Conservation (phyloP, 2,888 invertebrate genomes). For the Zeuzera pyrina region DNA sequence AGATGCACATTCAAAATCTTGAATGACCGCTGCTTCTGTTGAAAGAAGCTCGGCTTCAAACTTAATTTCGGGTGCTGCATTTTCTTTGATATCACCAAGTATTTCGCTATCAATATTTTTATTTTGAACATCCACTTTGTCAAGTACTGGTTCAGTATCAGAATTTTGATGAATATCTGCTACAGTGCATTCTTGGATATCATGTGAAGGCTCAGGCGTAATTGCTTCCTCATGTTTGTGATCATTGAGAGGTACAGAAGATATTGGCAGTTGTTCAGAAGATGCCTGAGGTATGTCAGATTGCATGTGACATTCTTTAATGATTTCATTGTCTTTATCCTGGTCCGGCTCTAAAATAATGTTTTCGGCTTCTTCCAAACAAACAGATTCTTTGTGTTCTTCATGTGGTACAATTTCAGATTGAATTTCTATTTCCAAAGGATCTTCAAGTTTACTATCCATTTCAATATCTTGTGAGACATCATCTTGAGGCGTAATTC, state of each 20-base stretch:
- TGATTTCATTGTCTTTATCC: conserved; percentile 21
- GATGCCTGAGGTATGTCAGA: conserved; percentile 17
- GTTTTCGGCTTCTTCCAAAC: background rate
- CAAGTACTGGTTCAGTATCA: conserved; percentile 16
- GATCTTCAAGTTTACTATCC: conserved; percentile 44
- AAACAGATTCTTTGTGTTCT: conserved; percentile 5
- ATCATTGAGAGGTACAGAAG: conserved; percentile 19
- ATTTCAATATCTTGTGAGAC: conserved; percentile 48
- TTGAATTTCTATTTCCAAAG: conserved; percentile 27
- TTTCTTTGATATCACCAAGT: too few relatives aligned
- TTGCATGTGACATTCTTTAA: conserved; percentile 15
- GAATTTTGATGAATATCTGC: conserved; percentile 29
- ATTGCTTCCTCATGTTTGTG: conserved; percentile 18
- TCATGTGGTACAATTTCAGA: conserved; percentile 8
- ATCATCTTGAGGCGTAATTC: conserved; percentile 46
- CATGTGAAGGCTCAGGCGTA: conserved; percentile 24
- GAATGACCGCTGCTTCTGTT: conserved; percentile 7
- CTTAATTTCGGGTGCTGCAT: conserved; percentile 1
- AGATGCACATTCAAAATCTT: conserved; percentile 2
- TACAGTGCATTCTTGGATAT: conserved; percentile 20
- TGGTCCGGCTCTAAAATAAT: conserved; percentile 18
- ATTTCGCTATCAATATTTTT: too few relatives aligned
- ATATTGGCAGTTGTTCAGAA: conserved; percentile 17
- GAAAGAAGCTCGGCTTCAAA: conserved; percentile 9
- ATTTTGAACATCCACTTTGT: too few relatives aligned